Percentiles rank a stretch among this genome's conserved stretches.
phyloP scores from a whole-genome alignment of 92 coral and sea anemone species.

The Isaurus tuberculatus region DNA sequence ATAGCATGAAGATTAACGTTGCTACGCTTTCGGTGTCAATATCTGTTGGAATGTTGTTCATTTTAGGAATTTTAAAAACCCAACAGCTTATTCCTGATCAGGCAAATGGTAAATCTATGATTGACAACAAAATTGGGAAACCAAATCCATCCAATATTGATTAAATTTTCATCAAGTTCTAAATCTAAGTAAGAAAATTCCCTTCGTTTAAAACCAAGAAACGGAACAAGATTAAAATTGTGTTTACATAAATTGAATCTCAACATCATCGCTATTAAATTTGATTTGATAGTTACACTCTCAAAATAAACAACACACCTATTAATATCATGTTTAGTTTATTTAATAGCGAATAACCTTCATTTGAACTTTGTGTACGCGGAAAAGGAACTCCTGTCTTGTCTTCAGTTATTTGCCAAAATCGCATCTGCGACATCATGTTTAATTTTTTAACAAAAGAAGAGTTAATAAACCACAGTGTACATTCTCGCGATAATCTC shows the following conservation, averaged over 20 bases:
- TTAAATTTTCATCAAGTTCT: neutral
- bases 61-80: constrained; percentile 25
- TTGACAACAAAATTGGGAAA: neutral
- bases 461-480: too few relatives aligned
- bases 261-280: neutral
- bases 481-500: too few relatives aligned
- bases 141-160: neutral
- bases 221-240: neutral
- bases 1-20: neutral
- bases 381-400: neutral
- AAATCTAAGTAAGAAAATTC: neutral
- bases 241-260: neutral
- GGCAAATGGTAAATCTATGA: neutral
- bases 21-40: neutral
- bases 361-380: neutral
- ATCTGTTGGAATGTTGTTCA: constrained; percentile 16
- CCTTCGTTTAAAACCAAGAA: neutral
- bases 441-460: neutral
- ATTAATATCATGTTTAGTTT: neutral
- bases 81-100: neutral
- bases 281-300: neutral
- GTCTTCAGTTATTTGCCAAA: neutral
- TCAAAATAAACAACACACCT: neutral
- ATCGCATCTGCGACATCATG: too few relatives aligned
- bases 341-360: neutral